Evolutionary conservation across 2,113 vertebrate genomes (phyloP).

Genomic region (Sinocyclocheilus grahami): DNA sequence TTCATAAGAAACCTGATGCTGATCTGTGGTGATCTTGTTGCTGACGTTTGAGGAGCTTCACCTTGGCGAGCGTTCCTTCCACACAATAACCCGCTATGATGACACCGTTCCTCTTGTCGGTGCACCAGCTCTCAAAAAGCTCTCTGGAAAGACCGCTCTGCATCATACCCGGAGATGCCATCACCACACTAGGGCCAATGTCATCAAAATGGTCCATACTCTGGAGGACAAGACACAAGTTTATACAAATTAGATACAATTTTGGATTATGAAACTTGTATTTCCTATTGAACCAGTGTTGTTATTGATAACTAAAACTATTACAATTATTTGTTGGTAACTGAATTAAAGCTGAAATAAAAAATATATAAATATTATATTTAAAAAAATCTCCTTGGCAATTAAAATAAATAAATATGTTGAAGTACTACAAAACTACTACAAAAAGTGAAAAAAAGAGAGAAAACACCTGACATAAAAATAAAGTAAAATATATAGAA

Average conservation of each 20-base stretch:
- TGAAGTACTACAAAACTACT: no score
- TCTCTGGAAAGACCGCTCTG: conserved; percentile 96
- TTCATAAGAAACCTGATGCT: background rate
- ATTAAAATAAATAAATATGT: no score
- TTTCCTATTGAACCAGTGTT: background rate
- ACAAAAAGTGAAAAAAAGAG: no score
- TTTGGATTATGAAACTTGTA: background rate
- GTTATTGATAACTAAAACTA: background rate
- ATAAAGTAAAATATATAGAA: no score
- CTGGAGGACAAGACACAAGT: conserved; percentile 66
- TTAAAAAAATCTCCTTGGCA: no score
- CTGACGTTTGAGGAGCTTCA: conserved; percentile 52
- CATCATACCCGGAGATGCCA: conserved; percentile 99
- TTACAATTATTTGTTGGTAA: background rate
- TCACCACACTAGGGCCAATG: conserved; percentile 96
- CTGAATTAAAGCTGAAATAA: no score
- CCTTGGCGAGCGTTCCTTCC: conserved; percentile 96
- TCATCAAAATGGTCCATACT: conserved; percentile 99
- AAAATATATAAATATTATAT: no score
- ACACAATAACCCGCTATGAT: conserved; percentile 98
- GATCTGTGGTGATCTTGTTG: background rate
- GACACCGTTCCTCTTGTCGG: conserved; percentile 96
- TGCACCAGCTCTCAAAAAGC: conserved; percentile 98
- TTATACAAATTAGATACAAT: background rate
- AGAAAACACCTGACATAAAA: no score